Conservation (phyloP, 30 jellyfish, hydroid and myxozoan genomes). For the Aurelia sp. region DNA sequence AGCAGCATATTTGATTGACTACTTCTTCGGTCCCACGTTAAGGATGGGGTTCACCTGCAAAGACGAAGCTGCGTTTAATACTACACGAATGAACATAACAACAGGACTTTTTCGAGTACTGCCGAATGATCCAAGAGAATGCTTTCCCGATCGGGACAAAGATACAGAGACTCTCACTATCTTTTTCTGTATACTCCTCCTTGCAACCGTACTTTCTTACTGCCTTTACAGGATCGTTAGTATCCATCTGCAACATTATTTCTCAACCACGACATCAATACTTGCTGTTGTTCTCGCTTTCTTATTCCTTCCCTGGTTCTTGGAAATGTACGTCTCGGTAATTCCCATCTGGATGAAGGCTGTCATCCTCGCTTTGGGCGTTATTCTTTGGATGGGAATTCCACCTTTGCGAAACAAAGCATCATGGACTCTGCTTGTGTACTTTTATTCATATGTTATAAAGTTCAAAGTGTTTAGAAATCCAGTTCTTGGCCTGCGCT, state of each 20-base stretch:
- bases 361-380: conserved; percentile 47
- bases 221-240: conserved; percentile 16
- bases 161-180: conserved; percentile 7
- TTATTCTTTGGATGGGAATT: conserved; percentile 82
- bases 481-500: conserved; percentile 53
- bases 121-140: background rate
- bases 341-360: conserved; percentile 65
- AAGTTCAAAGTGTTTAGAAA: conserved; percentile 63
- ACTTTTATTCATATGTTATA: conserved; percentile 51
- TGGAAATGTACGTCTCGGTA: conserved; percentile 52
- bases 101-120: background rate
- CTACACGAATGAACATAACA: background rate
- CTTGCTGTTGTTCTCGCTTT: conserved; percentile 37
- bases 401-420: conserved; percentile 81
- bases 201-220: conserved; percentile 24
- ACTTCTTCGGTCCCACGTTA: conserved; percentile 37
- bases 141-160: conserved; percentile 35
- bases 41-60: conserved; percentile 70
- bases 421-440: conserved; percentile 73
- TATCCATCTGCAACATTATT: conserved; percentile 13
- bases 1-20: conserved; percentile 60
- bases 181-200: conserved; percentile 25
- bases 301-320: conserved; percentile 82
- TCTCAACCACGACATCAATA: conserved; percentile 14
- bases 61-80: conserved; percentile 18